Base-by-base conservation (phyloP, 2,888 invertebrate genomes). In the Acanthosepion lycidas region DNA sequence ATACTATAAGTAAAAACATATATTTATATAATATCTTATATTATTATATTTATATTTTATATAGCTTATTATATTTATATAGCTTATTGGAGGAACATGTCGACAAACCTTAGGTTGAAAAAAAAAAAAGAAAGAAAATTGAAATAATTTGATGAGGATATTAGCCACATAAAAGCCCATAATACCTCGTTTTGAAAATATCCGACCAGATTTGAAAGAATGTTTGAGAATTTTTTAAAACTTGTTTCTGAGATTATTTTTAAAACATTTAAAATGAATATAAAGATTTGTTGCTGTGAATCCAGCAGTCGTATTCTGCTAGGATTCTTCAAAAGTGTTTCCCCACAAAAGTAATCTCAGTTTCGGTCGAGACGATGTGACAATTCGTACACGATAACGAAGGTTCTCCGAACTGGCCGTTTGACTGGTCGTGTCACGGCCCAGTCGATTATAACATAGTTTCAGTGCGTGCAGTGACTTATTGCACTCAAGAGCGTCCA, bases 321-420 rank as follows among this genome's bases (percentile, higher is more conserved):
- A 95, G 18, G 96, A 95, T 91, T 97, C 97, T 49, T 97, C 97
- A 95, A 97, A 96, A 15, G 96, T 95, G 94, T 97, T 97, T 94
- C 97, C 97, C 97, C 97, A 97, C 15, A 97, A 96, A 64, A 97
- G 95, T 26, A 97, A 96, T 95, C 96, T 97, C 53, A 97, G 96
- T 95, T 97, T 96, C 28, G 97, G 97, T 95, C 97, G 97, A 55
- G 97, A 97, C 94, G 97, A 96, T 91, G 96, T 96, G 92, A 97
- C 96, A 55, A 96, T 96, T 53, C 97, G 96, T 23, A 97, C 96
- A 33, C 97, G 95, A 94, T 97, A 96, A 93, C 96, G 96, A 33
- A 97, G 95, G 94, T 96, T 96, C 94, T 97, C 97, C 26, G 97
- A 97, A 51, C 96, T 96, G 6, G 96, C 96, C 0, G 96, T 95